Percentiles rank a stretch among this genome's conserved stretches.
phyloP scores from a whole-genome alignment of 1,140 invertebrate species.

The Heliconius congener region DNA sequence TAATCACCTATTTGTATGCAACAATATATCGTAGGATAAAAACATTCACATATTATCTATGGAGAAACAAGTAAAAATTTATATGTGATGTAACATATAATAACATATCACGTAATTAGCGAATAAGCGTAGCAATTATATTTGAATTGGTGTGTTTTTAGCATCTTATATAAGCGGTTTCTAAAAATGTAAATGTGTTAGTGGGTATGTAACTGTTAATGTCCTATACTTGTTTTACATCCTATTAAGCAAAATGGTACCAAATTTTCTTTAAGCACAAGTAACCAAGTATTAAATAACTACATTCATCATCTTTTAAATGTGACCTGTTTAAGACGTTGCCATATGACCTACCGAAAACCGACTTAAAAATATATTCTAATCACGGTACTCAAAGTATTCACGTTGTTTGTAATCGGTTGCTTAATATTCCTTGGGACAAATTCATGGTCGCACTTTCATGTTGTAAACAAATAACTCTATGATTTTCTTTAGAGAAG shows the following conservation, averaged over 20 bases:
- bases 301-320: not conserved
- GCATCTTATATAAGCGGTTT: conserved; percentile 25
- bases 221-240: not conserved
- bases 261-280: not conserved
- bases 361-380: conserved; percentile 15
- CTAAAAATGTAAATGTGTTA: conserved; percentile 25
- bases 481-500: not conserved
- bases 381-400: conserved; percentile 17
- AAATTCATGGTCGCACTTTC: conserved; percentile 20
- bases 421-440: conserved; percentile 18
- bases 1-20: conserved; percentile 30
- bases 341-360: conserved; percentile 14
- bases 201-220: conserved; percentile 5
- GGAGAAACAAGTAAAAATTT: conserved; percentile 36
- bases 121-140: conserved; percentile 35
- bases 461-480: conserved; percentile 1
- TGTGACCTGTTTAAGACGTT: conserved; percentile 7
- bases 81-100: conserved; percentile 35
- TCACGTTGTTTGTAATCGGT: conserved; percentile 10
- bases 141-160: conserved; percentile 24
- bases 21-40: conserved; percentile 28
- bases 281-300: not conserved
- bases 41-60: conserved; percentile 21
- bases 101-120: conserved; percentile 37
- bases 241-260: not conserved